A percentile compares a stretch with the other conserved stretches of the same genome.
These are phyloP conservation scores for Stegostoma tigrinum DNA, from an alignment of 2,113 vertebrate species.

Conservation along the genomic window DNA sequence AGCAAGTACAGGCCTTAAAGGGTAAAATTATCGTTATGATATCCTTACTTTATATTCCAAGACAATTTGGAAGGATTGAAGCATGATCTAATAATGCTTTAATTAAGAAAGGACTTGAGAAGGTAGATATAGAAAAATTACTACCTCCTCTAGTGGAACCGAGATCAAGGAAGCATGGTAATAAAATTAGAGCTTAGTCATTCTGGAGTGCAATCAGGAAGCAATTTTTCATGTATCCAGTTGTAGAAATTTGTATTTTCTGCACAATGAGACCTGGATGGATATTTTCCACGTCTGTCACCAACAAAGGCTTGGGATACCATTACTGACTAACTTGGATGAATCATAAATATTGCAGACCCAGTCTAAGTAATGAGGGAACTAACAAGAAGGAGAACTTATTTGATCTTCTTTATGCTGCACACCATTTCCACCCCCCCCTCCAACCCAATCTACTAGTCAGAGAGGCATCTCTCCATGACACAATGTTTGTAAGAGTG, in stretches of 20 bases:
- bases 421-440: too few relatives aligned
- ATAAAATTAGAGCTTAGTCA: neutral
- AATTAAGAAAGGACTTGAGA: neutral
- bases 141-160: neutral
- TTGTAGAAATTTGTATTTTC: neutral
- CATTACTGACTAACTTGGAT: too few relatives aligned
- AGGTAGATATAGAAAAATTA: neutral
- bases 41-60: neutral
- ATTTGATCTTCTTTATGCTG: too few relatives aligned
- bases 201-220: neutral
- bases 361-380: too few relatives aligned
- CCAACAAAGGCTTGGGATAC: too few relatives aligned
- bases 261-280: neutral
- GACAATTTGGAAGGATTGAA: neutral
- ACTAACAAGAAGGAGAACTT: too few relatives aligned
- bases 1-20: neutral
- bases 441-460: too few relatives aligned
- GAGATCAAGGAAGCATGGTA: neutral
- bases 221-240: neutral
- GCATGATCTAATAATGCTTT: neutral
- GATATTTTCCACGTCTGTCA: neutral
- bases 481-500: too few relatives aligned
- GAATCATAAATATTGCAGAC: too few relatives aligned
- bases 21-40: neutral
- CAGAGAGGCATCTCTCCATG: too few relatives aligned